These are phyloP conservation scores for Gymnogyps californianus DNA, from an alignment of 2,113 vertebrate species.

Conservation along the genomic window DNA sequence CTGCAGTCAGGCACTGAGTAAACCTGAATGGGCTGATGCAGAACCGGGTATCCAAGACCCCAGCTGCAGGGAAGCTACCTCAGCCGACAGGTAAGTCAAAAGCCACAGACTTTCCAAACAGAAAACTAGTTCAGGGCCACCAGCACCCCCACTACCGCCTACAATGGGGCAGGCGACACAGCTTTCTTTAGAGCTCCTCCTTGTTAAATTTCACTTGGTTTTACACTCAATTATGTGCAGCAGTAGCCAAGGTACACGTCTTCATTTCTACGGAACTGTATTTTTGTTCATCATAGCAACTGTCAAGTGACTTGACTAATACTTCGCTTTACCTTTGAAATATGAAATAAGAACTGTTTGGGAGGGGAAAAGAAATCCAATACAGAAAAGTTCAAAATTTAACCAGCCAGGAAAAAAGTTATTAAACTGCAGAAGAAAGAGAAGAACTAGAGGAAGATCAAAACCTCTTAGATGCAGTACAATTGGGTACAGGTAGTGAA, in stretches of 20 bases:
- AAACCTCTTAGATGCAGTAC: not conserved
- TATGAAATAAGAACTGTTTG: not conserved
- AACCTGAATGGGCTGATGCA: not conserved
- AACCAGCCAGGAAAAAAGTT: not conserved
- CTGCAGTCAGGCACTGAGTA: rapidly evolving
- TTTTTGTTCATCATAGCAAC: not conserved
- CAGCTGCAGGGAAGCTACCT: not conserved
- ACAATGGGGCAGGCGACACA: rapidly evolving
- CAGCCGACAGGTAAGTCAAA: rapidly evolving
- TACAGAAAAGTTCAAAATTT: not conserved
- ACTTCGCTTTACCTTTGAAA: not conserved
- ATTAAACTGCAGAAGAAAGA: not conserved
- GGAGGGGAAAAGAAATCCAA: rapidly evolving
- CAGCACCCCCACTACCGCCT: not conserved
- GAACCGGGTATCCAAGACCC: not conserved
- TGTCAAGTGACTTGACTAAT: not conserved
- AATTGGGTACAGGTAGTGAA: not conserved
- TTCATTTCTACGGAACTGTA: not conserved
- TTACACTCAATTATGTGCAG: not conserved
- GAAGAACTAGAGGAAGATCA: not conserved
- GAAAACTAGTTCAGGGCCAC: not conserved
- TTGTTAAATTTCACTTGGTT: not conserved
- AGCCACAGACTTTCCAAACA: not conserved
- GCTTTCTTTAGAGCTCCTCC: not conserved
- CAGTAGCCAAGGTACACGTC: not conserved